These are phyloP conservation scores for Orthosia gothica DNA, from an alignment of 2,888 invertebrate genomes.

Conservation along the genomic window DNA sequence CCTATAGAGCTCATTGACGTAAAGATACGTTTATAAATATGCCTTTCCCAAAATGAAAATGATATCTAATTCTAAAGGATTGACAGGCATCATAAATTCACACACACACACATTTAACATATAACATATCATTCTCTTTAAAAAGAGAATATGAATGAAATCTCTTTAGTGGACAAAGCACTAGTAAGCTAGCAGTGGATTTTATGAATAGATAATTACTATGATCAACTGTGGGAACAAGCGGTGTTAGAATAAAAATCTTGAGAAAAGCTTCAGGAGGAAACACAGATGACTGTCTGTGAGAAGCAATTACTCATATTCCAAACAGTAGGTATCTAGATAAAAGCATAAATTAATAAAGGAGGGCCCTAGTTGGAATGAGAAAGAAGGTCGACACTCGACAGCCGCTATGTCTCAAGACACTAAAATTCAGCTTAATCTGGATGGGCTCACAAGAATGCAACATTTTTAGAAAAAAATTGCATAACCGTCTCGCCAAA, in stretches of 20 bases:
- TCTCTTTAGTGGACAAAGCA: conserved; percentile 17
- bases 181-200: conserved; percentile 10
- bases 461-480: too few relatives aligned
- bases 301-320: conserved; percentile 25
- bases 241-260: conserved; percentile 38
- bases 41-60: background rate
- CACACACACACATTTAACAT: too few relatives aligned
- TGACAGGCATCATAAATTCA: background rate
- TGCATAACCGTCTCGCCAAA: too few relatives aligned
- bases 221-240: conserved; percentile 50
- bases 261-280: conserved; percentile 34
- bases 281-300: conserved; percentile 4
- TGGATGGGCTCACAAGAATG: too few relatives aligned
- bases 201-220: conserved; percentile 60
- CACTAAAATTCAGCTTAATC: background rate
- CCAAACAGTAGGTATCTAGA: background rate
- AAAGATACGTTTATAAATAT: conserved; percentile 1
- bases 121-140: conserved; percentile 18
- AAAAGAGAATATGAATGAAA: conserved; percentile 13
- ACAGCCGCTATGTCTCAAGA: too few relatives aligned
- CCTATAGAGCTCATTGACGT: background rate
- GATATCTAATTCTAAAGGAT: background rate
- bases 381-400: too few relatives aligned
- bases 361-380: background rate
- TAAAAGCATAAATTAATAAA: background rate